Evolutionary conservation across 2,113 vertebrate species (phyloP), one percentile per base, ranked within the genome.

Genomic region (Sakesphorus luctuosus): DNA sequence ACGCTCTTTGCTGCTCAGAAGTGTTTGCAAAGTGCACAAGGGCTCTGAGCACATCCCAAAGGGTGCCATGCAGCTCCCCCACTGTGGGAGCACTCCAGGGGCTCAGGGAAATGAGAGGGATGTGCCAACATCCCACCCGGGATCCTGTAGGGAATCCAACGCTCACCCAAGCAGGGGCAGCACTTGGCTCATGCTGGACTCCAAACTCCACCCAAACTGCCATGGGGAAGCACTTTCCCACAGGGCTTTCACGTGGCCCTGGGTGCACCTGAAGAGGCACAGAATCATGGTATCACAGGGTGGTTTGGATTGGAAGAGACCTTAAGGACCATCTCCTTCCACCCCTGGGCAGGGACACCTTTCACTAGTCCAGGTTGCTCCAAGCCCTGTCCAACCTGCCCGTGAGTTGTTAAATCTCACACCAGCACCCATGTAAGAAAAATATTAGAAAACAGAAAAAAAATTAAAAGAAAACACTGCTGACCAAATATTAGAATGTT

Each of bases 101-200:
- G 20, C 21, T n/a, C 26, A 26, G 44, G 6, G n/a, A 4, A 4
- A 7, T 3, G 21, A 13, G 44, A 50, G 24, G 46, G 35, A 21
- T 7, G 2, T 0, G 20, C 61, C 83, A 68, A 0, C 1, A 14
- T 43, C 81, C 67, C 20, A 1, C 8, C 40, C 2, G 3, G 84
- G 18, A 74, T 63, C 7, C 1, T 0, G 4, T 9, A 0, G 0
- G 76, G 63, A 65, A 59, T 62, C 31, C 28, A 73, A 35, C 0
- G 0, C 35, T 36, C 55, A 1, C 59, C 11, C 2, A 24, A n/a
- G 26, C 1, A 15, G 46, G 73, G 88, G 58, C 58, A 72, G 53
- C 13, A 0, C 46, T 63, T 58, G 62, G 81, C 58, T 82, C 6
- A 0, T 9, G 50, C 38, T 76, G 13, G 58, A 18, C 14, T 4